Conservation (phyloP, 2,888 invertebrate species). For the Epistrophella euchroma region DNA sequence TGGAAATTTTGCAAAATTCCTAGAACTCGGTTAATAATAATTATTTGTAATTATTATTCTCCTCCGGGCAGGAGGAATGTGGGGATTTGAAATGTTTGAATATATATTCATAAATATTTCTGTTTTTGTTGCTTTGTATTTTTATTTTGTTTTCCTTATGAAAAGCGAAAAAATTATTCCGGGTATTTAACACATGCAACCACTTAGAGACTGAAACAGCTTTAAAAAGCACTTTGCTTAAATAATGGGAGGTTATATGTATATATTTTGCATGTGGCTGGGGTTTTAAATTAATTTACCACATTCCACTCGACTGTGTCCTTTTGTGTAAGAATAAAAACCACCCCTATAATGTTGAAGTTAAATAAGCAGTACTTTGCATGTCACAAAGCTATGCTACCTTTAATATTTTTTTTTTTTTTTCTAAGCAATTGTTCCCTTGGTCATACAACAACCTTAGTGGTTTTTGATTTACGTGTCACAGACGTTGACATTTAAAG, state of each 20-base stretch:
- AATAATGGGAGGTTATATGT: background rate
- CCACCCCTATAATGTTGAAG: constrained; percentile 24
- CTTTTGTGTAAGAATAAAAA: constrained; percentile 13
- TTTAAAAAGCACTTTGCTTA: constrained; percentile 25
- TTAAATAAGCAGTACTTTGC: constrained; percentile 29
- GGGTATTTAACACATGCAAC: constrained; percentile 29
- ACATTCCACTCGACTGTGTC: constrained; percentile 33
- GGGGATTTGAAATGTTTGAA: background rate
- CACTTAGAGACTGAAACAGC: background rate
- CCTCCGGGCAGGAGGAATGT: background rate
- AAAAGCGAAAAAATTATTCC: constrained; percentile 13
- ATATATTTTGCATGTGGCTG: background rate
- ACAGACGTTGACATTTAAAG: constrained; percentile 31
- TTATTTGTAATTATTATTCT: constrained; percentile 5
- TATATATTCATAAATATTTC: background rate
- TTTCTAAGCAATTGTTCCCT: background rate
- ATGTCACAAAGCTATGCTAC: constrained; percentile 36
- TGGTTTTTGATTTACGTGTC: constrained; percentile 45
- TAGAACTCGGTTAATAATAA: background rate
- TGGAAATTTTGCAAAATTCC: background rate
- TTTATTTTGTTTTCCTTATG: background rate
- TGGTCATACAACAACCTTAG: constrained; percentile 24
- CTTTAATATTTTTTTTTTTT: constrained; percentile 14
- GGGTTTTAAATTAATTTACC: constrained; percentile 46
- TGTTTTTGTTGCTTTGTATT: background rate